phyloP scores from a whole-genome alignment of 2,797 vertebrate species.

The Gephyroberyx darwinii region DNA sequence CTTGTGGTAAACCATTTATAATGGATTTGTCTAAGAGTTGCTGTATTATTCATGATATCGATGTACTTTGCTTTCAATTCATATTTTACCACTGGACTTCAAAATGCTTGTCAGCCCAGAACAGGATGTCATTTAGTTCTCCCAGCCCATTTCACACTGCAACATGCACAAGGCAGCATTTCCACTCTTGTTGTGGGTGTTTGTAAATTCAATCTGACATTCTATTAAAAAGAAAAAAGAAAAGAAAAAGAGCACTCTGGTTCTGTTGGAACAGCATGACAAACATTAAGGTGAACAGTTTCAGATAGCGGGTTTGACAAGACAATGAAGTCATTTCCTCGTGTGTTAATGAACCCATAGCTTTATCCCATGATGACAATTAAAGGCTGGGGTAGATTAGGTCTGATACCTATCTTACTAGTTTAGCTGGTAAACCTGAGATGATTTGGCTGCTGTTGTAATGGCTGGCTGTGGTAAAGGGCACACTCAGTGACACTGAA shows the following conservation, averaged over 20 bases:
- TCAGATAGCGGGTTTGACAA: no score
- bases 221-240: not conserved
- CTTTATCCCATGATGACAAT: not conserved
- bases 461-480: not conserved
- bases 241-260: not conserved
- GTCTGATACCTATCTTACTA: not conserved
- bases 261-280: not conserved
- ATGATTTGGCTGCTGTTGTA: not conserved
- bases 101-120: conserved; percentile 15
- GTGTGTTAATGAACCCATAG: not conserved
- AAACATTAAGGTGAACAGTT: not conserved
- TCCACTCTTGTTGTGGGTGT: not conserved
- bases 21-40: conserved; percentile 10
- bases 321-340: not conserved
- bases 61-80: conserved; percentile 14
- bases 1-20: not conserved
- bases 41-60: conserved; percentile 11
- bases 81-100: conserved; percentile 17
- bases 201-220: not conserved
- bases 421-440: not conserved
- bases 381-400: no score
- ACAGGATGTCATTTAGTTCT: conserved; percentile 2
- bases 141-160: not conserved
- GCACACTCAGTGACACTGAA: no score
- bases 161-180: not conserved